A percentile compares a stretch with the other conserved stretches of the same genome.
Conservation (phyloP, 1,140 invertebrate species). For the Metaphire vulgaris region DNA sequence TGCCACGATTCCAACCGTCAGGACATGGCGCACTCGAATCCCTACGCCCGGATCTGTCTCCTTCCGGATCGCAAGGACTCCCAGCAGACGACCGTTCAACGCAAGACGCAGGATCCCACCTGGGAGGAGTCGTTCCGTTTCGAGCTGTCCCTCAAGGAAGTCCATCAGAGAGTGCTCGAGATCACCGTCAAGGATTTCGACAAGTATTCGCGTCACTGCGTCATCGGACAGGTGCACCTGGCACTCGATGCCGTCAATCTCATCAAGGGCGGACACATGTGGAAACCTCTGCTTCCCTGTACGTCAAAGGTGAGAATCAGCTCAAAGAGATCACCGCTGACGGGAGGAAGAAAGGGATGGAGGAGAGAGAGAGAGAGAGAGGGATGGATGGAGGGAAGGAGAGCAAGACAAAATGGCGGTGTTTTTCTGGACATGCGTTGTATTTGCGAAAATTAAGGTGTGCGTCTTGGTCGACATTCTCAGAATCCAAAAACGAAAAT, state of each 20-base stretch:
- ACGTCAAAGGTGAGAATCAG: conserved; percentile 40
- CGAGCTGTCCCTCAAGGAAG: conserved; percentile 45
- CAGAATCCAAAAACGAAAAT: no score
- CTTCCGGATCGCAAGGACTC: conserved; percentile 46
- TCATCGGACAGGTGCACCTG: conserved; percentile 46
- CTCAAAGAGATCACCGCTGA: conserved; percentile 2
- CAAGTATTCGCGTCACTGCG: conserved; percentile 48
- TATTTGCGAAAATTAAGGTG: no score
- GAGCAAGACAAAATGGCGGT: no score
- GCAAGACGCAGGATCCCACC: conserved; percentile 46
- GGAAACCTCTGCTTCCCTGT: conserved; percentile 52
- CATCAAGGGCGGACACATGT: conserved; percentile 53
- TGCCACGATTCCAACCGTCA: conserved; percentile 48
- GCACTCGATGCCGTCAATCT: conserved; percentile 44
- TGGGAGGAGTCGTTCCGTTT: conserved; percentile 51
- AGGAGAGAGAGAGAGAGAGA: neutral
- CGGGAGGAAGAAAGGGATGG: neutral
- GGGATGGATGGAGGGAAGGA: neutral
- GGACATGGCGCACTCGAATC: conserved; percentile 53
- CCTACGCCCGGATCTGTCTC: conserved; percentile 49
- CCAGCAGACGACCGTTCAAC: conserved; percentile 48
- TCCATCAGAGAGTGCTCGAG: conserved; percentile 38
- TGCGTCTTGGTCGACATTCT: no score
- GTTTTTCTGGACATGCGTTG: no score
- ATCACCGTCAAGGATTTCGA: conserved; percentile 51